Conservation (phyloP, 2,888 invertebrate genomes). For the Xanthia togata region DNA sequence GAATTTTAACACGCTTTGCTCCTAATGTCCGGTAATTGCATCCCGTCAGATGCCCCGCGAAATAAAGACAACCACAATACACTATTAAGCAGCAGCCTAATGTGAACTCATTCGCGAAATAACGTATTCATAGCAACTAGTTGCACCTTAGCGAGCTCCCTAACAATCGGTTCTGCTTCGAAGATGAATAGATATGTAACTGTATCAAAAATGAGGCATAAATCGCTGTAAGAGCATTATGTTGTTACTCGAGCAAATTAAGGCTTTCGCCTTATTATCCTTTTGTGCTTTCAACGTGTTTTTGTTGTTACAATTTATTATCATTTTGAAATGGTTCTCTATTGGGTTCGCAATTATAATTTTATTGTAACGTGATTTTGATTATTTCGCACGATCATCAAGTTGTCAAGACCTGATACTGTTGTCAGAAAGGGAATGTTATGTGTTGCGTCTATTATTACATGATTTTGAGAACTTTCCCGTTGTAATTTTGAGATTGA, state of each 20-base stretch:
- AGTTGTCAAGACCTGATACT: constrained; percentile 43
- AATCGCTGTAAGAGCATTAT: constrained; percentile 35
- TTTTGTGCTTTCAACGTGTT: constrained; percentile 49
- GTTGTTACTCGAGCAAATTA: constrained; percentile 46
- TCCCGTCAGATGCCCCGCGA: constrained; percentile 56
- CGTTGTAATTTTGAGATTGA: constrained; percentile 60
- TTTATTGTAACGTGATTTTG: constrained; percentile 43
- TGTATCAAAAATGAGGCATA: constrained; percentile 44
- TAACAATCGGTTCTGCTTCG: constrained; percentile 46
- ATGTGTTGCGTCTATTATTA: constrained; percentile 52
- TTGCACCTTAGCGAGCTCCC: constrained; percentile 29
- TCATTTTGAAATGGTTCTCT: constrained; percentile 51
- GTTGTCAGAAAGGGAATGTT: constrained; percentile 47
- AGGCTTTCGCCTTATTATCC: constrained; percentile 41
- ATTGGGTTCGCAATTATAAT: constrained; percentile 30
- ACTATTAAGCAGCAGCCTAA: constrained; percentile 52
- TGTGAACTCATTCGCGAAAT: constrained; percentile 59
- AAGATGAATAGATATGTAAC: constrained; percentile 48
- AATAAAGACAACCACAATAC: constrained; percentile 53
- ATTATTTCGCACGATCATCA: constrained; percentile 62
- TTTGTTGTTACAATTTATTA: constrained; percentile 53
- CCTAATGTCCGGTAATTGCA: constrained; percentile 84
- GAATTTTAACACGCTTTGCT: constrained; percentile 84
- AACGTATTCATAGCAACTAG: constrained; percentile 48
- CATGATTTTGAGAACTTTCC: constrained; percentile 54